phyloP scores from a whole-genome alignment of 2,113 vertebrate genomes.

The Conger conger region DNA sequence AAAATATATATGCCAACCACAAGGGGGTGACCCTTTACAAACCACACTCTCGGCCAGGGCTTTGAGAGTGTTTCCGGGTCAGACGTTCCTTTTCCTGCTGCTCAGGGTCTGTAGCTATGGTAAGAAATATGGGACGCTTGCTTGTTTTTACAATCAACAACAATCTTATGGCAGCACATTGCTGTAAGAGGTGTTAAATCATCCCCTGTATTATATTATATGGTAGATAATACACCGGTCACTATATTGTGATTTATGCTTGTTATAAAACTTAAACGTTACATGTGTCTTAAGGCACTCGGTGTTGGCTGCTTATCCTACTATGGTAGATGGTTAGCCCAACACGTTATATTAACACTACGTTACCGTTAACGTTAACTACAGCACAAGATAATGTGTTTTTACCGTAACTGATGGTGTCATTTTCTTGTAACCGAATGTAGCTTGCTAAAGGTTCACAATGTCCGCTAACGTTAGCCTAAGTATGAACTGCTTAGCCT shows the following conservation, averaged over 20 bases:
- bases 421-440: too few relatives aligned
- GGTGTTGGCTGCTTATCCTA: background rate
- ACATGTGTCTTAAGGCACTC: background rate
- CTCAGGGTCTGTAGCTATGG: constrained; percentile 63
- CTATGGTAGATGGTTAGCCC: too few relatives aligned
- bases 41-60: background rate
- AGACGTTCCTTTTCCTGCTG: constrained; percentile 55
- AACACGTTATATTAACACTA: too few relatives aligned
- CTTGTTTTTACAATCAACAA: background rate
- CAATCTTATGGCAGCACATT: background rate
- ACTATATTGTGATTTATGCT: background rate
- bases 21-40: background rate
- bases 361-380: too few relatives aligned
- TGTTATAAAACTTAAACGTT: background rate
- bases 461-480: too few relatives aligned
- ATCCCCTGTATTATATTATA: background rate
- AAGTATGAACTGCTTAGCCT: too few relatives aligned
- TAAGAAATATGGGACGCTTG: constrained; percentile 17
- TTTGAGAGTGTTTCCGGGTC: constrained; percentile 53
- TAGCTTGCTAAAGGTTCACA: too few relatives aligned
- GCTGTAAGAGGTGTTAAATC: background rate
- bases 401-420: too few relatives aligned
- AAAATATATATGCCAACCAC: background rate
- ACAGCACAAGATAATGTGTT: too few relatives aligned
- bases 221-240: too few relatives aligned